A percentile compares a stretch with the other conserved stretches of the same genome.
Conservation (phyloP, 2,797 vertebrate species). For the Eremophila alpestris region DNA sequence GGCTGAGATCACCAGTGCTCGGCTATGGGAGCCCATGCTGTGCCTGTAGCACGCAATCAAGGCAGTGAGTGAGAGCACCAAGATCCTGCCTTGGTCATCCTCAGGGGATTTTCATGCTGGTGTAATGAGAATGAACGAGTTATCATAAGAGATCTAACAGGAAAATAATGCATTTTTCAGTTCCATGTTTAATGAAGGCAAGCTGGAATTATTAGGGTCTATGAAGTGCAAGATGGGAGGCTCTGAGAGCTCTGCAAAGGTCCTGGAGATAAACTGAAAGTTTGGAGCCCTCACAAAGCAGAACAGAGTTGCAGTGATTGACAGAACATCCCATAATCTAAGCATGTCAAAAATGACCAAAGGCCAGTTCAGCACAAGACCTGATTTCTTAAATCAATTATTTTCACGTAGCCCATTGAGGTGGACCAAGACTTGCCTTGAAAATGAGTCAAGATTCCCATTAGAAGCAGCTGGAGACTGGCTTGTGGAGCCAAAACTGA, state of each 20-base stretch:
- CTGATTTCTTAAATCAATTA: background rate
- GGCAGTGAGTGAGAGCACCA: background rate
- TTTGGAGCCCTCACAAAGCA: background rate
- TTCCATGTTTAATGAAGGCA: background rate
- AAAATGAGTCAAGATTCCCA: background rate
- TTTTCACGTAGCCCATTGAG: background rate
- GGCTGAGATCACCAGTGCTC: background rate
- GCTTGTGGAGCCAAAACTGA: background rate
- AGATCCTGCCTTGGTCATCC: background rate
- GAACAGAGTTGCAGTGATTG: background rate
- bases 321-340: background rate
- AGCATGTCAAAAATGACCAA: background rate
- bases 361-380: background rate
- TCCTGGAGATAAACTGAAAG: background rate
- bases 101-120: background rate
- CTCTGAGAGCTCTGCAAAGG: background rate
- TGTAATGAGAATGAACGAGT: background rate
- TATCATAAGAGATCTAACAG: background rate
- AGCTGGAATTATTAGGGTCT: background rate
- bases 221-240: background rate
- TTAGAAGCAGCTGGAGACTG: background rate
- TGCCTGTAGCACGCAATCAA: background rate
- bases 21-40: background rate
- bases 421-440: background rate
- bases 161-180: background rate